A percentile compares a stretch with the other conserved stretches of the same genome.
Conservation (phyloP, 2,888 invertebrate species). For the Thysanoteuthis rhombus region DNA sequence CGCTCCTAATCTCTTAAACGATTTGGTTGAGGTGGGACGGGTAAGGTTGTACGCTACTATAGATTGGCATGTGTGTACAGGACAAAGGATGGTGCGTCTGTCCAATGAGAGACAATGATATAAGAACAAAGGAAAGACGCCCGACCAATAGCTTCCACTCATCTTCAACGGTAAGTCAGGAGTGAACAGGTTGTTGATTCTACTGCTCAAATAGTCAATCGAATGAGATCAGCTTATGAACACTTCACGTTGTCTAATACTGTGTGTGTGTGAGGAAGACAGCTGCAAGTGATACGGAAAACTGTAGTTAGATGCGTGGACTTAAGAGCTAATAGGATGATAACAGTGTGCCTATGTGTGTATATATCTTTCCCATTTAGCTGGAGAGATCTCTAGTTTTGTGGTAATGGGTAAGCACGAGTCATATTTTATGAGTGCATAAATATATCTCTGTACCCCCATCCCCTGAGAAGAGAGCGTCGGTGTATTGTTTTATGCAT, state of each 20-base stretch:
- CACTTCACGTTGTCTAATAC: neutral
- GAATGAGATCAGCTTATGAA: neutral
- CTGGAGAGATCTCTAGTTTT: no score
- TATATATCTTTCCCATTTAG: no score
- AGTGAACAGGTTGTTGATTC: conserved; percentile 12
- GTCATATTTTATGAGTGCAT: no score
- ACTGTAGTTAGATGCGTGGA: neutral
- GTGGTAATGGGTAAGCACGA: no score
- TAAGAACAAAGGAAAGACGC: neutral
- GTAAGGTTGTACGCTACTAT: neutral
- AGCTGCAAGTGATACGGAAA: neutral
- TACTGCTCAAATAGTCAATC: neutral
- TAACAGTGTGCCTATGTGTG: no score
- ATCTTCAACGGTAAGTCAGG: neutral
- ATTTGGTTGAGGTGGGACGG: neutral
- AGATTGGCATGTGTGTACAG: neutral
- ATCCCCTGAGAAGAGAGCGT: no score
- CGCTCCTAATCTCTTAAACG: neutral
- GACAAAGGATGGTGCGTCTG: neutral
- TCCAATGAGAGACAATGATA: neutral
- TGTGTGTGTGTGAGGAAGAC: neutral
- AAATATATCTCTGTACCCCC: no score
- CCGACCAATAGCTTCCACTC: neutral
- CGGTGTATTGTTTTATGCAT: no score
- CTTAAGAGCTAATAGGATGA: no score